A percentile compares a stretch with the other conserved stretches of the same genome.
phyloP scores from a whole-genome alignment of 2,888 invertebrate genomes.

The Oxystoma pomonae region DNA sequence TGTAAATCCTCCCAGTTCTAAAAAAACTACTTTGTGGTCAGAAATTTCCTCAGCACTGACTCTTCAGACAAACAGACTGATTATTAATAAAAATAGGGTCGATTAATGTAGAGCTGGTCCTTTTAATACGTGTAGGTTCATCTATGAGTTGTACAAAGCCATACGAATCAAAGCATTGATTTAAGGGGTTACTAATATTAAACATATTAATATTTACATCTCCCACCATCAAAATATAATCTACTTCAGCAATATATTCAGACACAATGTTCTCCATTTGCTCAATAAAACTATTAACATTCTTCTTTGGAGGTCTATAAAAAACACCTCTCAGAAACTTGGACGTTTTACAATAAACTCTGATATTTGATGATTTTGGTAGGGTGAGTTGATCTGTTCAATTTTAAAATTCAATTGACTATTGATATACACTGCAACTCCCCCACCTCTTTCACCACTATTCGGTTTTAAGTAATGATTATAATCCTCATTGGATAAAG shows the following conservation, averaged over 20 bases:
- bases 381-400: background rate
- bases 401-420: slow-evolving; percentile 1
- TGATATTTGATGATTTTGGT: background rate
- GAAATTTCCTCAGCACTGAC: slow-evolving; percentile 9
- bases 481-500: background rate
- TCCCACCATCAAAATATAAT: slow-evolving; percentile 9
- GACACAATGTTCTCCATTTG: slow-evolving; percentile 13
- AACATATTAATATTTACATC: slow-evolving; percentile 14
- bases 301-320: slow-evolving; percentile 12
- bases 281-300: background rate
- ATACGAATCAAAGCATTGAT: slow-evolving; percentile 9
- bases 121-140: slow-evolving; percentile 10
- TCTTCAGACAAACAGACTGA: slow-evolving; percentile 1
- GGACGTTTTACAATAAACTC: too few species aligned
- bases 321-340: slow-evolving; percentile 8
- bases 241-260: slow-evolving; percentile 5
- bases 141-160: slow-evolving; percentile 9
- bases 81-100: slow-evolving; percentile 17
- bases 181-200: slow-evolving; percentile 10
- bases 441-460: slow-evolving; percentile 5
- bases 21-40: slow-evolving; percentile 4
- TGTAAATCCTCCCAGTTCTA: slow-evolving; percentile 5
- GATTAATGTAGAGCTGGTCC: slow-evolving; percentile 7
- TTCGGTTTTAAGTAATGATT: background rate
- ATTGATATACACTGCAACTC: slow-evolving; percentile 12